Evolutionary conservation across 1,140 invertebrate species (phyloP), one percentile per base, ranked within the genome.

Genomic region (Ceratina japonica): DNA sequence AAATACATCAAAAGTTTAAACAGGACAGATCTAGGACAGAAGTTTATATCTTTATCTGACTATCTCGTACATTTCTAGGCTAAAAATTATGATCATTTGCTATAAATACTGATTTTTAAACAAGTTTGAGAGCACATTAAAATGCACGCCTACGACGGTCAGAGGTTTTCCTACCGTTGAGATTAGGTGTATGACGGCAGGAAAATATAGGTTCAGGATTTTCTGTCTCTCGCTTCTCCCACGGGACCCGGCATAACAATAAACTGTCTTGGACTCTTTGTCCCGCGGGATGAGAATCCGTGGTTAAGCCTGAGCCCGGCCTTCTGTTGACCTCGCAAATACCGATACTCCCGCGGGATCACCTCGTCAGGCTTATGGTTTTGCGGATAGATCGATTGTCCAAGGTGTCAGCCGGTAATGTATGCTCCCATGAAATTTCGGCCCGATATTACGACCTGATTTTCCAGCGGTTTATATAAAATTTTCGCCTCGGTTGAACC

Each of bases 201-300:
- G 83, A 85, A 86, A 85, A 86, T 82, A 80, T 80, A 80, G 80
- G 75, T 72, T 70, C 75, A n/a, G 63, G 76, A n/a, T 86, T 85
- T 85, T 76, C 84, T 82, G 3, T 72, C 69, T 76, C 76, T 54
- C 82, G 79, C 71, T 64, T 63, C 66, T 69, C 80, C 74, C 70
- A 52, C 76, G 77, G 76, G 80, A 52, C 66, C 24, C 74, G 58
- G 58, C 74, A 83, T 86, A 86, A 72, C 84, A 78, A 78, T 86
- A 86, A 86, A 86, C 81, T 77, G 81, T 76, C 77, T 37, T 86
- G 69, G 74, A 86, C 86, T 86, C 80, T 85, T 76, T 83, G 61
- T 80, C 75, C 83, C 80, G 68, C 27, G 83, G 83, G 84, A 80
- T 76, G 82, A 86, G 80, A 85, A 62, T 73, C 64, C 68, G 75